A percentile compares a stretch with the other conserved stretches of the same genome.
phyloP scores from a whole-genome alignment of 2,797 vertebrate species.

The Sebastes paucispinis region DNA sequence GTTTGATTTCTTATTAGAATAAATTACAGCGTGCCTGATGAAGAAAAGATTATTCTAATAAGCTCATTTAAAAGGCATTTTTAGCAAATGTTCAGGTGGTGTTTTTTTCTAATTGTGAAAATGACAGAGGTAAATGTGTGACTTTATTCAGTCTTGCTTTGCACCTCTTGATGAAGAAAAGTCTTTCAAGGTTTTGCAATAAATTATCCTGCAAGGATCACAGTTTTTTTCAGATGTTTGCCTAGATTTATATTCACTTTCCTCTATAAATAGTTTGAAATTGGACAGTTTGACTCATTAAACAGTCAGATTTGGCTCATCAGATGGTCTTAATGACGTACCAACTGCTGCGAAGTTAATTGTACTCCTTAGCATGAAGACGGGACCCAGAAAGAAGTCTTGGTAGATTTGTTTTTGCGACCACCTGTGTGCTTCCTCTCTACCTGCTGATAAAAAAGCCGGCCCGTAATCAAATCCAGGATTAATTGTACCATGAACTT shows the following conservation, averaged over 20 bases:
- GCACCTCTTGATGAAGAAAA: not conserved
- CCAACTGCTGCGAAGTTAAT: conserved; percentile 17
- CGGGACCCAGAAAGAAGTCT: not conserved
- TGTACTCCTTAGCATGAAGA: not conserved
- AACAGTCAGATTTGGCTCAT: conserved; percentile 7
- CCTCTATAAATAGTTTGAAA: conserved; percentile 16
- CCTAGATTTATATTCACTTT: not conserved
- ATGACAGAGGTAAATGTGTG: not conserved
- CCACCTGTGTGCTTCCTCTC: conserved; percentile 19
- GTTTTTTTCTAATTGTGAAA: not conserved
- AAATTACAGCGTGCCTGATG: not conserved
- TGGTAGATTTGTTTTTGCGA: not conserved
- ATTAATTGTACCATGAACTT: conserved; percentile 54
- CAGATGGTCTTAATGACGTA: not conserved
- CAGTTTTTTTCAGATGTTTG: not conserved
- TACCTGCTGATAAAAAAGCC: conserved; percentile 16
- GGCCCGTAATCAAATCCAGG: conserved; percentile 26
- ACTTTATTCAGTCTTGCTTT: not conserved
- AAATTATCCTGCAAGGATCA: not conserved
- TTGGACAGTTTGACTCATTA: conserved; percentile 32
- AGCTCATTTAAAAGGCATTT: not conserved
- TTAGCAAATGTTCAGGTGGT: not conserved
- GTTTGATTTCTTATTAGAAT: conserved; percentile 12
- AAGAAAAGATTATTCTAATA: not conserved
- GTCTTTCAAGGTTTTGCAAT: not conserved